Conservation (phyloP, 2,797 vertebrate species). For the Myiothlypis chrysogaster region DNA sequence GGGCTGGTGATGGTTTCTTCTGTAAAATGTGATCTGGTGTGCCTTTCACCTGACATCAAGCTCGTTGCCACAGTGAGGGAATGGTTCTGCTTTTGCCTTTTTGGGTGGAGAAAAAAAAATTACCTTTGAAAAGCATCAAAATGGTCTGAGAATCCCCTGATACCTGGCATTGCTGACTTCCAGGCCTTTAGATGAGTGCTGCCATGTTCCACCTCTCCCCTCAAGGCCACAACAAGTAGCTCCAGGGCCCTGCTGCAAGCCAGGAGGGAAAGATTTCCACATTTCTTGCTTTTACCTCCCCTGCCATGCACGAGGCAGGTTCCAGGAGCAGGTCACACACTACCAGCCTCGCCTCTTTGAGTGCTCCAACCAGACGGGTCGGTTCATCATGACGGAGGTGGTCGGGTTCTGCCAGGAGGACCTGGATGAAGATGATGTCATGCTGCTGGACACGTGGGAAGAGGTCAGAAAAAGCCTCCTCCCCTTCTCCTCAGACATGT, state of each 20-base stretch:
- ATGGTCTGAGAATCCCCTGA: background rate
- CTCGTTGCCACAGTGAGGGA: background rate
- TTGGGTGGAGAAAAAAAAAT: background rate
- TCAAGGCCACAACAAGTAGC: background rate
- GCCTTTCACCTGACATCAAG: background rate
- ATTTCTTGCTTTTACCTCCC: background rate
- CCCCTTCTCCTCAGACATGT: background rate
- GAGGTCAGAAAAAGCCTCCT: slow-evolving; percentile 77
- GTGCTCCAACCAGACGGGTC: slow-evolving; percentile 90
- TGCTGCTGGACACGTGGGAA: slow-evolving; percentile 93
- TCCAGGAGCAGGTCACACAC: slow-evolving; percentile 74
- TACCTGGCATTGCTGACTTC: background rate
- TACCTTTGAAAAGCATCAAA: background rate
- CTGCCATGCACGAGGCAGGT: slow-evolving; percentile 63
- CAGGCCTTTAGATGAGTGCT: background rate
- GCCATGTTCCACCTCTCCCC: background rate
- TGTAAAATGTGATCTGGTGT: background rate
- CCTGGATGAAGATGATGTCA: slow-evolving; percentile 90
- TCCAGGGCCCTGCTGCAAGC: background rate
- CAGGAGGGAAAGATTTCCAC: background rate
- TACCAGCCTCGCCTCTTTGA: slow-evolving; percentile 88
- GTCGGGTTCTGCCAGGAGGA: slow-evolving; percentile 85
- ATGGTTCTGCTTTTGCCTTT: background rate
- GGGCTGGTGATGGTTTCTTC: background rate
- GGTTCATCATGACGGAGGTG: slow-evolving; percentile 87